Evolutionary conservation across 2,113 vertebrate genomes (phyloP).

Genomic region (Lota lota): DNA sequence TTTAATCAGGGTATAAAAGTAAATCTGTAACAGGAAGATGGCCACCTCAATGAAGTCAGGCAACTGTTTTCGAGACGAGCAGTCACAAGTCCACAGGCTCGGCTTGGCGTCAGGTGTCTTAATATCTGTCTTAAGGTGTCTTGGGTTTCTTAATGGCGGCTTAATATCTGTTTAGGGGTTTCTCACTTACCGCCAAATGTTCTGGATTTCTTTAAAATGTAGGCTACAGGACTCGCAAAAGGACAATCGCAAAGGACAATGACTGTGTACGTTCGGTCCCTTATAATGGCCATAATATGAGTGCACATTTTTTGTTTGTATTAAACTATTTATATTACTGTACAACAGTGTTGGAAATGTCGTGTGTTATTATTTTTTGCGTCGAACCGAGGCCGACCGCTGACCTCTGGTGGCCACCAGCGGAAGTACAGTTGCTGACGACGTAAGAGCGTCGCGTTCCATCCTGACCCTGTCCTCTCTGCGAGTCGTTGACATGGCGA

Average conservation of each 20-base stretch:
- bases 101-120: not conserved
- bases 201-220: not conserved
- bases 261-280: not conserved
- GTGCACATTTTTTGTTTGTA: not conserved
- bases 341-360: not conserved
- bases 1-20: too few species aligned
- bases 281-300: not conserved
- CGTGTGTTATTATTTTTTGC: not conserved
- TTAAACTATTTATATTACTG: constrained; percentile 2
- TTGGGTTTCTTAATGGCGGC: too few species aligned
- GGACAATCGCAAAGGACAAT: not conserved
- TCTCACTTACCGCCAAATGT: not conserved
- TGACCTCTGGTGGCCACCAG: constrained; percentile 9
- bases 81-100: not conserved
- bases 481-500: too few species aligned
- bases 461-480: too few species aligned
- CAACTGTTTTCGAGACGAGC: too few species aligned
- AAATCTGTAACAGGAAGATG: too few species aligned
- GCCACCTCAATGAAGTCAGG: too few species aligned
- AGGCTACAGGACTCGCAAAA: not conserved
- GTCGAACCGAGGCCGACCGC: not conserved
- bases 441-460: too few species aligned
- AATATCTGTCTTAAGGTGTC: too few species aligned
- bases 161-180: not conserved
- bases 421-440: not conserved